Conservation (phyloP, 2,113 vertebrate genomes). For the Eulacestoma nigropectus region DNA sequence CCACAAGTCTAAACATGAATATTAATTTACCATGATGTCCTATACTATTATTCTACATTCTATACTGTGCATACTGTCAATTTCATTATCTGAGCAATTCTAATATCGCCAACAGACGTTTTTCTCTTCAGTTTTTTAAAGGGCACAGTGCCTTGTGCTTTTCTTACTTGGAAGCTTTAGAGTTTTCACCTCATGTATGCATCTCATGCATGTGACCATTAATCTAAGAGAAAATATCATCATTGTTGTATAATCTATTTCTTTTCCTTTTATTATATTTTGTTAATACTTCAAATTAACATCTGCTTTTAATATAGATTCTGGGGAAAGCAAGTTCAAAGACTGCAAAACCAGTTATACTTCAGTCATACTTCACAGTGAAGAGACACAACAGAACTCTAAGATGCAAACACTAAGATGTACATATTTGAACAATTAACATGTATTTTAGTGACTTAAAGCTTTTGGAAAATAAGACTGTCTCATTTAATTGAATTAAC, state of each 20-base stretch:
- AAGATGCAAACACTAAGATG: neutral
- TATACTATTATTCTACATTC: neutral
- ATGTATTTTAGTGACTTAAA: neutral
- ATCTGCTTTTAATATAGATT: neutral
- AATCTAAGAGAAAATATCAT: neutral
- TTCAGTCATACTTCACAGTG: neutral
- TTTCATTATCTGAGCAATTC: neutral
- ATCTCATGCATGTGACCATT: neutral
- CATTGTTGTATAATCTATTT: neutral
- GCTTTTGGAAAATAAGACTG: neutral
- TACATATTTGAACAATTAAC: neutral
- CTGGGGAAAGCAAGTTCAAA: neutral
- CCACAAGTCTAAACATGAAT: neutral
- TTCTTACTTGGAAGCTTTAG: neutral
- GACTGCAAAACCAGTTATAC: neutral
- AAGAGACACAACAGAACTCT: neutral
- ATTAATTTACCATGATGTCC: neutral
- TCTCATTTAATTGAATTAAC: neutral
- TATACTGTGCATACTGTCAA: neutral
- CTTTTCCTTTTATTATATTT: neutral
- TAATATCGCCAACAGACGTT: neutral
- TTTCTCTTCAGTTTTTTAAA: neutral
- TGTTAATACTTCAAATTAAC: neutral
- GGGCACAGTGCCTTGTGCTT: neutral
- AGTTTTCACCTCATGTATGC: neutral